These are phyloP conservation scores for Odocoileus virginianus DNA, from an alignment of 2,113 vertebrate species.

Conservation along the genomic window DNA sequence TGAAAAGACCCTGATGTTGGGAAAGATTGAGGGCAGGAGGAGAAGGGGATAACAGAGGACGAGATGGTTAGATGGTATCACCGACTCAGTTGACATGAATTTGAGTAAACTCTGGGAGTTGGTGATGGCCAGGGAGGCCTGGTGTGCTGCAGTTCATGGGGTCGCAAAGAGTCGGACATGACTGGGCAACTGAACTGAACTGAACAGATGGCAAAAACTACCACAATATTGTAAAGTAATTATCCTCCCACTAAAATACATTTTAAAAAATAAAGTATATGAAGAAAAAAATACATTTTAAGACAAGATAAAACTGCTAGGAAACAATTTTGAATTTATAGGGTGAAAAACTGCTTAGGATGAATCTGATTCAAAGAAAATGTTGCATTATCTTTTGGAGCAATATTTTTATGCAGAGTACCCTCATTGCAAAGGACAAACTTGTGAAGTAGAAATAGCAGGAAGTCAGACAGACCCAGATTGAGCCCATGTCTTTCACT, in stretches of 20 bases:
- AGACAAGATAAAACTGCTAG: neutral
- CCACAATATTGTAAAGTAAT: neutral
- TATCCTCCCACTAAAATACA: neutral
- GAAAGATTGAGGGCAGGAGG: no score
- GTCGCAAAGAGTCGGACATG: fast-evolving
- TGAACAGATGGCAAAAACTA: neutral
- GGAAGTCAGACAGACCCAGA: neutral
- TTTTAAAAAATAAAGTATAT: neutral
- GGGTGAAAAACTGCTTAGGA: neutral
- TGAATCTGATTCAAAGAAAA: conserved; percentile 2
- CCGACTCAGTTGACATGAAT: neutral
- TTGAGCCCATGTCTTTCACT: neutral
- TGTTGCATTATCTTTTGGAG: neutral
- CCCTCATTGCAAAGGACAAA: neutral
- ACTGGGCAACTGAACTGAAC: neutral
- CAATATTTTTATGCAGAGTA: neutral
- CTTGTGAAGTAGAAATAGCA: neutral
- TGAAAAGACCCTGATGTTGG: no score
- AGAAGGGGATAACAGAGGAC: neutral
- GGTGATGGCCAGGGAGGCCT: neutral
- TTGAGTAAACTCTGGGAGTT: neutral
- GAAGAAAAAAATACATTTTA: neutral
- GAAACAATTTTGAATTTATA: neutral
- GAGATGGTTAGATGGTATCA: neutral
- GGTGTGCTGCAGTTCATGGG: neutral